A percentile compares a stretch with the other conserved stretches of the same genome.
Conservation (phyloP, 2,797 vertebrate species). For the Falco columbarius region DNA sequence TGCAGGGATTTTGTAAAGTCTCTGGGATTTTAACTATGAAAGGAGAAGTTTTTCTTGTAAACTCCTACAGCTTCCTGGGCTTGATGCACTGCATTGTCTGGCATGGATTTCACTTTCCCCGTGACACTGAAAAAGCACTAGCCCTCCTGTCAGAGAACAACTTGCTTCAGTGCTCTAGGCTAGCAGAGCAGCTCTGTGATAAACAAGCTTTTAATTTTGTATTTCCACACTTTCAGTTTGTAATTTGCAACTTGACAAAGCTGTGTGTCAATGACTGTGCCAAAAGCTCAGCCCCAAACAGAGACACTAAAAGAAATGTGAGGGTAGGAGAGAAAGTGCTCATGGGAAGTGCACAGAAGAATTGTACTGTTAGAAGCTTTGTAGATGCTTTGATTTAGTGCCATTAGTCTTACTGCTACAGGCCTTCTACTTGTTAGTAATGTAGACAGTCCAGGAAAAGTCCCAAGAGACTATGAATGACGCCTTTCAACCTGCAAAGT, state of each 20-base stretch:
- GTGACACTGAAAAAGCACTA: not conserved
- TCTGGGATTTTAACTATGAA: not conserved
- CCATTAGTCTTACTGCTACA: not conserved
- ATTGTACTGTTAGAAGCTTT: not conserved
- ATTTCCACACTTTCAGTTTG: not conserved
- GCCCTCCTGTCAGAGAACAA: not conserved
- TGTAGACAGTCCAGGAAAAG: not conserved
- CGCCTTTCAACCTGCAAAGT: not conserved
- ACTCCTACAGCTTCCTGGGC: not conserved
- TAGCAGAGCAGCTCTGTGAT: slow-evolving; percentile 6
- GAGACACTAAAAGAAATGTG: not conserved
- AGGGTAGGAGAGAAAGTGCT: not conserved
- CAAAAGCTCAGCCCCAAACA: not conserved
- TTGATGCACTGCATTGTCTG: not conserved
- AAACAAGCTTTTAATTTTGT: slow-evolving; percentile 14
- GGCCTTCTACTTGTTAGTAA: not conserved
- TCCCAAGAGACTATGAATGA: not conserved
- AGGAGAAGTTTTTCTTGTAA: not conserved
- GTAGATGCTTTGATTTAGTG: slow-evolving; percentile 22
- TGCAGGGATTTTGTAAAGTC: not conserved
- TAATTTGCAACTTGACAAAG: not conserved
- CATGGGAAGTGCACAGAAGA: not conserved
- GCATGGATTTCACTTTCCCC: not conserved
- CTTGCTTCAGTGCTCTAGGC: not conserved
- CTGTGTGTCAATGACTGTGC: not conserved